Conservation (phyloP, 2,888 invertebrate genomes). For the Drosophila subquinaria region DNA sequence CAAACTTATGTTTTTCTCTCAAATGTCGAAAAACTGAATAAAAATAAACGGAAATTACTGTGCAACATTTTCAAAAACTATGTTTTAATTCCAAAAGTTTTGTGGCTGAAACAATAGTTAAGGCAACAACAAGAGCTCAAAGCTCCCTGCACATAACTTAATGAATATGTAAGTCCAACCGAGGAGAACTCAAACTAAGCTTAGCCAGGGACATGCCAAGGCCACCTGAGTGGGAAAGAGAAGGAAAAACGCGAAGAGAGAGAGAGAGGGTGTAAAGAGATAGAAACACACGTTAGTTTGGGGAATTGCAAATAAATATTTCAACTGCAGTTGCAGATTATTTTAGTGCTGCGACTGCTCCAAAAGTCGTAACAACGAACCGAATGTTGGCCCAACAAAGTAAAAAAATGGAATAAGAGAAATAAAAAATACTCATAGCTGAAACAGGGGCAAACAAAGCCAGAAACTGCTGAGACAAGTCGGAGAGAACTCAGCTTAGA, state of each 20-base stretch:
- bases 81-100: conserved; percentile 46
- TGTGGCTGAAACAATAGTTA: conserved; percentile 54
- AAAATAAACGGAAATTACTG: conserved; percentile 19
- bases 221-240: conserved; percentile 27
- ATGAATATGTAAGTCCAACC: conserved; percentile 16
- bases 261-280: conserved; percentile 1
- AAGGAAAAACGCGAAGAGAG: not conserved
- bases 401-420: conserved; percentile 21
- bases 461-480: conserved; percentile 58
- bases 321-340: conserved; percentile 82
- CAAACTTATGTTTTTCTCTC: not conserved
- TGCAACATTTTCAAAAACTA: conserved; percentile 32
- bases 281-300: conserved; percentile 66
- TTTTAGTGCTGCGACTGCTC: conserved; percentile 62
- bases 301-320: conserved; percentile 83
- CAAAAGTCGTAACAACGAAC: conserved; percentile 53
- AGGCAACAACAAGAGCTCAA: conserved; percentile 36
- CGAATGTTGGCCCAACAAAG: conserved; percentile 43
- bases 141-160: conserved; percentile 50
- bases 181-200: conserved; percentile 11
- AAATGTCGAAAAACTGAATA: conserved; percentile 6
- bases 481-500: conserved; percentile 66
- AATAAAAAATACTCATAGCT: conserved; percentile 14
- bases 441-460: conserved; percentile 40
- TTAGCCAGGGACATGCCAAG: conserved; percentile 17